A percentile compares a stretch with the other conserved stretches of the same genome.
These are phyloP conservation scores for Apteryx owenii DNA, from an alignment of 2,113 vertebrate genomes.

Conservation along the genomic window DNA sequence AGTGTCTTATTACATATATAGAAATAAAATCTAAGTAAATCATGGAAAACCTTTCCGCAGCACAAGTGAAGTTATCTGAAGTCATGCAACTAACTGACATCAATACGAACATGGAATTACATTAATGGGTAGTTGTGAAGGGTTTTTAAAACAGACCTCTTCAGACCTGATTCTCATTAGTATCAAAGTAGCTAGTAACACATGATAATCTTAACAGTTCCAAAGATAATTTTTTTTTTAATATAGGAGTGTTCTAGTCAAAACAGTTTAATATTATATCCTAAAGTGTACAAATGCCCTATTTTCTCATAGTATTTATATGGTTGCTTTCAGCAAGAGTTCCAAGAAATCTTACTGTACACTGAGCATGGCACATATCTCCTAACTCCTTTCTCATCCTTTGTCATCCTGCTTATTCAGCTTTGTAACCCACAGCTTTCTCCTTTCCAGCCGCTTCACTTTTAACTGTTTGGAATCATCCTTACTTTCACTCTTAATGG, in stretches of 20 bases:
- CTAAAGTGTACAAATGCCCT: not conserved
- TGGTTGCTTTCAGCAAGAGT: not conserved
- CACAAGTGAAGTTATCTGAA: not conserved
- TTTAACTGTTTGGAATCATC: not conserved
- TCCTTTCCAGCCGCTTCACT: not conserved
- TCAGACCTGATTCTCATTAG: not conserved
- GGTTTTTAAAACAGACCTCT: not conserved
- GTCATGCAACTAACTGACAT: not conserved
- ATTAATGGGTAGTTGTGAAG: not conserved
- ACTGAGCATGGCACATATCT: not conserved
- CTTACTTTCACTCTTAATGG: not conserved
- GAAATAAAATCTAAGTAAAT: fast-evolving
- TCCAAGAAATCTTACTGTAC: not conserved
- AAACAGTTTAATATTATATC: not conserved
- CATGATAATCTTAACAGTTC: not conserved
- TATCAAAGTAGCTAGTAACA: not conserved
- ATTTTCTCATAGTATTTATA: not conserved
- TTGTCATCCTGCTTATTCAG: not conserved
- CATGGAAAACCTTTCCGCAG: not conserved
- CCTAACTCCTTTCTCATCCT: not conserved
- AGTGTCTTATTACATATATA: not conserved
- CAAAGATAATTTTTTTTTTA: not conserved
- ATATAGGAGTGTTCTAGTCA: not conserved
- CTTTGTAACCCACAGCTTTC: not conserved
- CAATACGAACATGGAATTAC: not conserved